Evolutionary conservation across 1,140 invertebrate genomes (phyloP), one percentile per base, ranked within the genome.

Genomic region (Drosophila mayri): DNA sequence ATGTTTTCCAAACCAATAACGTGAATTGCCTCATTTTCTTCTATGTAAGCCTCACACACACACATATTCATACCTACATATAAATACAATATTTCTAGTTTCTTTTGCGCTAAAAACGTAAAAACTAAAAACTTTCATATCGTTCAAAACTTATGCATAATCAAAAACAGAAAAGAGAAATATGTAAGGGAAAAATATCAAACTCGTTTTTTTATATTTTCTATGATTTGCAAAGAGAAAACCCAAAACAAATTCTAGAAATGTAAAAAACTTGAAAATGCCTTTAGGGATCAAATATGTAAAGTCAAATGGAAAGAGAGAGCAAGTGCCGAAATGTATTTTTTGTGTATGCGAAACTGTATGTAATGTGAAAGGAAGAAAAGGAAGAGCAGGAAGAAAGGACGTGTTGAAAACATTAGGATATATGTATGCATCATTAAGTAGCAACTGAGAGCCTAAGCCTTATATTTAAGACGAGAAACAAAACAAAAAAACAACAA

Each of bases 281-380:
- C 85, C 84, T 88, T 87, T 87, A 87, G 84, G 84, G 84, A 88
- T 78, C 84, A 88, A 88, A 88, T 67, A 52, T 73, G 73, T 75
- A 43, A 63, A 18, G 68, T 44, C 52, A 68, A 58, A 37, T n/a
- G 65, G 18, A 70, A 49, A 74, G 52, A 25, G 38, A 37, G 44
- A 61, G 67, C 47, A 32, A 54, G 54, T 68, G 61, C 62, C 52
- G 57, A 60, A 64, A 80, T 64, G 54, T 81, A 63, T 75, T 79
- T 76, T 79, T 80, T 80, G 72, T 71, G 72, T 76, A 65, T 71
- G 63, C 30, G 61, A 54, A 60, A 50, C 58, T 46, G 44, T 52
- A 54, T 54, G 50, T 37, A 37, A 37, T 10, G 14, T 16, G 50
- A 37, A 6, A 54, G 28, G 44, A 52, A 7, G 22, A 20, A 28